These are phyloP conservation scores for Epinephelus fuscoguttatus DNA, from an alignment of 2,113 vertebrate species.

Conservation along the genomic window DNA sequence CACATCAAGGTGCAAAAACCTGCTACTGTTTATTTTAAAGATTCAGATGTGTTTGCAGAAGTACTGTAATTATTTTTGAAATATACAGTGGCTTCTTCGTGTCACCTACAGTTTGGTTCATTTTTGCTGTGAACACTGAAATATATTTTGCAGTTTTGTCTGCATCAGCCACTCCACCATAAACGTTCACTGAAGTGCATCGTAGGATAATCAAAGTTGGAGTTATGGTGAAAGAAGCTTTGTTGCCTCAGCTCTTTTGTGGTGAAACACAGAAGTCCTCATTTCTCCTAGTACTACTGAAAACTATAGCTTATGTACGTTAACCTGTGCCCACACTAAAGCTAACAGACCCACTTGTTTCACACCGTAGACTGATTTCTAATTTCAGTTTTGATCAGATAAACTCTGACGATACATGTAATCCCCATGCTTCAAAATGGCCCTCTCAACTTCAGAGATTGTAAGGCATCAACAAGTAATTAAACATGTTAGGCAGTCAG, in stretches of 20 bases:
- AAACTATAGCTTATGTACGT: not conserved
- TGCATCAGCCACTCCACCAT: not conserved
- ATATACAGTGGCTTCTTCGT: not conserved
- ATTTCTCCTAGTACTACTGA: not conserved
- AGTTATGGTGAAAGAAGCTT: not conserved
- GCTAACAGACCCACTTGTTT: not conserved
- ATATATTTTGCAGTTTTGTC: not conserved
- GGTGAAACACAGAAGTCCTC: not conserved
- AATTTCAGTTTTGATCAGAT: not conserved
- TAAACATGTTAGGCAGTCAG: not conserved
- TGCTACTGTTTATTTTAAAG: not conserved
- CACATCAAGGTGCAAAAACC: constrained; percentile 1
- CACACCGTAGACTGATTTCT: too few species aligned
- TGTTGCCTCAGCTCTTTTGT: not conserved
- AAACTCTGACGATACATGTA: not conserved
- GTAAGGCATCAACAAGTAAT: not conserved
- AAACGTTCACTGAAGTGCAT: not conserved
- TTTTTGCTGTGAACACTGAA: not conserved
- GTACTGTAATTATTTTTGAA: not conserved
- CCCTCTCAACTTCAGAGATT: not conserved
- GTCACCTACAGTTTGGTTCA: not conserved
- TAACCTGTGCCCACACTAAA: not conserved
- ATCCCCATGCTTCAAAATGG: not conserved
- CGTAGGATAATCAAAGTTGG: not conserved
- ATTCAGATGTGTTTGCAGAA: not conserved